Base-by-base conservation (phyloP, 2,797 vertebrate genomes). In the Etheostoma nigrum region DNA sequence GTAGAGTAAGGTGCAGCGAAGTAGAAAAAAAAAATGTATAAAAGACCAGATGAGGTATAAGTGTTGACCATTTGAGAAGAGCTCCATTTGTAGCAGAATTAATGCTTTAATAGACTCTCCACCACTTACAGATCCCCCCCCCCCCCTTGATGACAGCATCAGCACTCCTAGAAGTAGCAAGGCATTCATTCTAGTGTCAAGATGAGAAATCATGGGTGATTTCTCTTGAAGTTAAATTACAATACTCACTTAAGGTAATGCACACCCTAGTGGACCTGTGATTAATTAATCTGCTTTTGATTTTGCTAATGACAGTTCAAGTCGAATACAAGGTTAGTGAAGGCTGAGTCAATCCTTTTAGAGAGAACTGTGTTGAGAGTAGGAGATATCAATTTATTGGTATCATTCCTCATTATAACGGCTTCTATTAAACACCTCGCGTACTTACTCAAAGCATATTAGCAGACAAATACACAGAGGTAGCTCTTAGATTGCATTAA, bases 261-360 rank as follows among this genome's bases (percentile, higher is more conserved):
- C 87, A 85, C 77, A 80, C 86, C 78, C 65, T 76, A 1, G 63
- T 76, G 84, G 89, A 86, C 86, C 84, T 72, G 75, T 74, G 82
- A 93, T 94, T 94, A 93, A 94, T 94, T 93, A 92, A 95, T 94
- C 88, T 89, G 64, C 90, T 88, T 93, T 92, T 94, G 92, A 94
- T 92, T 40, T 90, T 70, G 89, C 86, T 93, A 93, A 94, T 92
- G 91, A 93, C 93, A 90, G 86, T 86, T 85, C 76, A 61, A 90
- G 90, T 93, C 90, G 91, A 92, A 92, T 74, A 87, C 90, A 93
- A 94, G 93, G 93, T 93, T 91, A 93, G 89, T 74, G 85, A 81
- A 89, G 84, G 91, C 90, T 91, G 91, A 92, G 91, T 95, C 92
- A 90, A 91, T 92, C 89, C 86, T 92, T 93, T 94, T 90, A 60